These are phyloP conservation scores for Mandrillus leucophaeus DNA, from an alignment of 2,113 vertebrate genomes.

Conservation along the genomic window DNA sequence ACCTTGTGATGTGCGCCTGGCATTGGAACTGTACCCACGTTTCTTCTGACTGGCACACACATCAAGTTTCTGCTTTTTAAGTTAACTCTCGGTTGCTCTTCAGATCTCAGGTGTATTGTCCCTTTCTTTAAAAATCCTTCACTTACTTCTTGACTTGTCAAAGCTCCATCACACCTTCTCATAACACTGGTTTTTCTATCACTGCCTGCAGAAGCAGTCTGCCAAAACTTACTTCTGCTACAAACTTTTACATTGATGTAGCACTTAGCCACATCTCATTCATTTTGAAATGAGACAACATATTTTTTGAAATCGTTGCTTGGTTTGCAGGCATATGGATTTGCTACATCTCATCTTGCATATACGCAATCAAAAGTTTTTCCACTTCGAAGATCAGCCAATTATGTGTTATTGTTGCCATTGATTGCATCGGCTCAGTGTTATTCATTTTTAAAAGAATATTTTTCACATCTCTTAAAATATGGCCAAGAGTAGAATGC, in stretches of 20 bases:
- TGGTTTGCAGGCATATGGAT: constrained; percentile 52
- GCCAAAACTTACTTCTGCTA: background rate
- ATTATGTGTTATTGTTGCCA: constrained; percentile 63
- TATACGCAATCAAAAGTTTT: constrained; percentile 62
- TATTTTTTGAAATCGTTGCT: constrained; percentile 48
- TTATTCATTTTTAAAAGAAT: constrained; percentile 51
- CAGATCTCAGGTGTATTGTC: background rate
- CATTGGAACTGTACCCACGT: background rate
- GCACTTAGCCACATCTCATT: background rate
- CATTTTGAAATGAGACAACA: background rate
- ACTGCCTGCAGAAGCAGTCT: background rate
- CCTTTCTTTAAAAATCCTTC: background rate
- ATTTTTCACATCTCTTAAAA: constrained; percentile 44
- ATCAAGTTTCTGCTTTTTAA: background rate
- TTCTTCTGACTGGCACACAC: background rate
- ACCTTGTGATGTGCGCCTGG: background rate
- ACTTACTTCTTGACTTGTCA: background rate
- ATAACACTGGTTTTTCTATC: background rate
- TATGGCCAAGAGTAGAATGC: background rate
- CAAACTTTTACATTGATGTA: background rate
- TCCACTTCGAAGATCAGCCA: constrained; percentile 39
- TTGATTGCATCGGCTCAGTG: constrained; percentile 53
- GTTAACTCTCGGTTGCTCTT: background rate
- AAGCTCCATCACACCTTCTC: background rate
- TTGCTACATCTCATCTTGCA: constrained; percentile 40